Evolutionary conservation across 1,140 invertebrate species (phyloP), one percentile per base, ranked within the genome.

Genomic region (Drosophila prosaltans): DNA sequence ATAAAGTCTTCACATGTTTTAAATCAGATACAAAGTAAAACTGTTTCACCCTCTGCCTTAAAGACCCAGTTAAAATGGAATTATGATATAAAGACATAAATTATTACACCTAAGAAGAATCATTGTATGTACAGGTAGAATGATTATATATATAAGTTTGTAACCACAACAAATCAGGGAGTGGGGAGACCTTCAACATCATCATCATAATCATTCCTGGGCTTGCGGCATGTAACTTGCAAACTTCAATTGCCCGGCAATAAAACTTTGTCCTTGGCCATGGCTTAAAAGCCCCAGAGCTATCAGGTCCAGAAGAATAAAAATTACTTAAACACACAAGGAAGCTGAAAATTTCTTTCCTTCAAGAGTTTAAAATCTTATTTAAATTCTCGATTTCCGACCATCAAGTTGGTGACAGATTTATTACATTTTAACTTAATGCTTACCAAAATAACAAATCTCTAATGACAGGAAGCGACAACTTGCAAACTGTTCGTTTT

Each of bases 341-440:
- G 41, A 45, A 69, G 48, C 26, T 36, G 6, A 65, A 39, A 9
- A 36, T 61, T 70, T 30, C 78, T 64, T 85, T 64, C 69, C 71
- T 55, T 30, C 48, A 72, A 72, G 60, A 43, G 55, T 54, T 69
- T 64, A 82, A 73, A 65, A 63, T 76, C 45, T 58, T 26, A 63
- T 88, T 86, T 83, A 71, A 69, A 65, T 39, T 68, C 51, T 59
- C 7, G 26, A 4, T 24, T 26, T 26, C 36, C 41, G 41, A 43
- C 41, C 58, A 24, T 60, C 24, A 62, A 62, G 51, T 62, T 72
- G 54, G 58, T 71, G 83, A 74, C 76, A 74, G 84, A 89, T 88
- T 88, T 89, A 89, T 88, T 72, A 83, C 73, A 89, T 73, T 89
- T 88, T 89, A 89, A 86, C 80, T 77, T 73, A 30, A 55, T 43